Base-by-base conservation (phyloP, 2,888 invertebrate genomes). In the Eilema depressum region DNA sequence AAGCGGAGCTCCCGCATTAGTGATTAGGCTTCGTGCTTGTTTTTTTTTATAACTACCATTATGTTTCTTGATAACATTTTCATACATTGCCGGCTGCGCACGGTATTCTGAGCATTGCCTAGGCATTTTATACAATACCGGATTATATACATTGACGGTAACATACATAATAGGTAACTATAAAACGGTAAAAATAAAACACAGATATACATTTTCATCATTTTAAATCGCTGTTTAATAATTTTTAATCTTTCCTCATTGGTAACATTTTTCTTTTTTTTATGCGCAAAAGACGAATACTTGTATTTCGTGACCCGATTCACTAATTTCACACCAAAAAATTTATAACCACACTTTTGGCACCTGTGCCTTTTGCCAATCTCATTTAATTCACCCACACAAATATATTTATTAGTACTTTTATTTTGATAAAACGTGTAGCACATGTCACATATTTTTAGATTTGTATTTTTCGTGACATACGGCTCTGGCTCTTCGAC, bases 211-310 rank as follows among this genome's bases (percentile, higher is more conserved):
- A 23, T 76, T 75, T 85, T 90, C 73, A 89, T 74, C 77, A 81
- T 81, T 78, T 88, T 91, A 70, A 91, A 79, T 67, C 89, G 75
- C 14, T 81, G 76, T 57, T 79, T 75, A 12, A 91, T 89, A 33
- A 79, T 83, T 64, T 85, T 86, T 63, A 91, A 67, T 0, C 90
- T 73, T 0, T 87, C 83, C 23, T 77, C 74, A 41, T 91, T 90
- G 0, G 85, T 74, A 4, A 79, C 59, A 66, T 33, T 74, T 84
- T 2, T 61, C 66, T 33, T 70, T 78, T 23, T 73, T 2, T 63
- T 25, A 33, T 63, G 4, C 30, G 8, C 0, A 53, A 2, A 47
- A 0, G 26, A 8, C 3, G 26, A 12, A 57, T 0, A 17, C 10
- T 57, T 68, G 33, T 30, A 33, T 0, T 37, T 69, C 0, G 63